These are phyloP conservation scores for Drosophila atroscutellata DNA, from an alignment of 2,888 invertebrate genomes.

Conservation along the genomic window DNA sequence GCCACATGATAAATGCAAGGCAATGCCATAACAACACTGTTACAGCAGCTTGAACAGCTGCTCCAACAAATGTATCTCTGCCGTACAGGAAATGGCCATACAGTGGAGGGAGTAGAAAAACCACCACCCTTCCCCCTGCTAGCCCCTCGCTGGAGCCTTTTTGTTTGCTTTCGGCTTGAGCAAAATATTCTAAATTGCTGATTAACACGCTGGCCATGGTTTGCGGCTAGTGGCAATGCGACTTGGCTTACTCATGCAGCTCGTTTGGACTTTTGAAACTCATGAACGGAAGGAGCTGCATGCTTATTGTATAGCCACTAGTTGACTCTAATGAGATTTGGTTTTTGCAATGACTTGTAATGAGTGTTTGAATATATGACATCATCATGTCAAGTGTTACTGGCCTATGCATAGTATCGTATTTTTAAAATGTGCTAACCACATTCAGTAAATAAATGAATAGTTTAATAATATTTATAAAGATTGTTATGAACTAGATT, in stretches of 20 bases:
- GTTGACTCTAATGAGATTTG: constrained; percentile 59
- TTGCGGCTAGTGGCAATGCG: constrained; percentile 20
- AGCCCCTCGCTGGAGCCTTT: constrained; percentile 8
- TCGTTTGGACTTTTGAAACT: constrained; percentile 23
- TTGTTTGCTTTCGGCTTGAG: constrained; percentile 53
- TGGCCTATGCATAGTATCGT: neutral
- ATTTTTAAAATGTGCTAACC: neutral
- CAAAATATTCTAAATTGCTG: constrained; percentile 80
- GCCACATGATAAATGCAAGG: constrained; percentile 74
- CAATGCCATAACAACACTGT: constrained; percentile 62
- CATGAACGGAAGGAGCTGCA: constrained; percentile 34
- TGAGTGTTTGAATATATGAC: constrained; percentile 16
- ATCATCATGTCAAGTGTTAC: constrained; percentile 1
- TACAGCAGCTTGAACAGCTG: constrained; percentile 57
- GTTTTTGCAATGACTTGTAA: constrained; percentile 31
- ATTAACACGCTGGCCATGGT: constrained; percentile 70
- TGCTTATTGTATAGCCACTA: constrained; percentile 4
- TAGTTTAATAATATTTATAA: neutral
- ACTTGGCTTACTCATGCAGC: constrained; percentile 67
- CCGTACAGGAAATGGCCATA: constrained; percentile 66
- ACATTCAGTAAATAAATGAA: neutral
- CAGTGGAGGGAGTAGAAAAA: constrained; percentile 32
- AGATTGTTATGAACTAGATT: neutral
- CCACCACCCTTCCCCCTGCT: neutral
- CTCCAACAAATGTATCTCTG: constrained; percentile 63